Base-by-base conservation (phyloP, 1,140 invertebrate species). In the Ctenoplectra terminalis region DNA sequence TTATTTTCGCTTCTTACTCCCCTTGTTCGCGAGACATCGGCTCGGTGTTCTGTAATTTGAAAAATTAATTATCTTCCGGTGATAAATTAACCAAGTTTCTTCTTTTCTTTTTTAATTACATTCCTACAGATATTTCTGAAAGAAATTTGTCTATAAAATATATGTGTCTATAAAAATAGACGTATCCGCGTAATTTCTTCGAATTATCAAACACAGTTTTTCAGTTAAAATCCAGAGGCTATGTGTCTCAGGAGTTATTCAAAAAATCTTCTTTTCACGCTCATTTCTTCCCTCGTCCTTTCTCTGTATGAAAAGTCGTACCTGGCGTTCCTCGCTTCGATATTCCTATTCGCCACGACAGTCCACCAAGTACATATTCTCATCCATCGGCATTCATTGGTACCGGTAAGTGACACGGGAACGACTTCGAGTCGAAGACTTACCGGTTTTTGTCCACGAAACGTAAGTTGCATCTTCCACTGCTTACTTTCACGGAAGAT, bases 1-100 rank as follows among this genome's bases (percentile, higher is more conserved):
- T 79, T 56, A 77, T 34, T 48, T 29, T 34, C 70, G 40, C 23
- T 76, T 54, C 56, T 81, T 81, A 78, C 46, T 66, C 61, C 29
- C 29, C 17, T 43, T 54, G 50, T 29, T 34, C 67, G 50, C 29
- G 58, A 72, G 31, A 67, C 48, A 71, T 43, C 43, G 7, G 43
- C 52, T 54, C 64, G 48, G 37, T 61, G 6, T 0, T 0, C 46
- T 17, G 26, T 66, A 4, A 31, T 31, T 7, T n/a, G 60, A 46
- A 29, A 40, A 40, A 76, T 66, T 48, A 4, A 75, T 52, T 54
- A 17, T 40, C 48, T n/a, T n/a, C n/a, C n/a, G n/a, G n/a, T n/a
- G n/a, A n/a, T n/a, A n/a, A n/a, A 46, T n/a, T 15, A 54, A 23
- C 17, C 56, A 83, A 83, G 81, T 81, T 11, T 1, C 46, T 48